Percentiles rank a stretch among this genome's conserved stretches.
Conservation (phyloP, 2,888 invertebrate genomes). For the Orchesellides sinensis region DNA sequence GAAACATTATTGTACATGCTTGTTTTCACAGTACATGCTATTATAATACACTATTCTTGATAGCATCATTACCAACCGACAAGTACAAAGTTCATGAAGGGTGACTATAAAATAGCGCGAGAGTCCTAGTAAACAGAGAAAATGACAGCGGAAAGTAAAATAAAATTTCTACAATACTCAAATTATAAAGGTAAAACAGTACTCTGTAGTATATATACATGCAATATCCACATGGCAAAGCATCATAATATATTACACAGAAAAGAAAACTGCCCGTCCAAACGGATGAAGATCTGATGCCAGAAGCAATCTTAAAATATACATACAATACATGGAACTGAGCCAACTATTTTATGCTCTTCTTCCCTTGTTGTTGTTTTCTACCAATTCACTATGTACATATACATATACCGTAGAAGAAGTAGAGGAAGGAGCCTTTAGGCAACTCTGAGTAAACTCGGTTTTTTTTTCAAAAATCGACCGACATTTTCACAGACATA, state of each 20-base stretch:
- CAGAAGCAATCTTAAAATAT: constrained; percentile 35
- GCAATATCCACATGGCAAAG: no score
- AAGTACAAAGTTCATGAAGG: background rate
- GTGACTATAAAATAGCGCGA: no score
- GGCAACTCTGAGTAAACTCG: constrained; percentile 1
- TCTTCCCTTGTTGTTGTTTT: background rate
- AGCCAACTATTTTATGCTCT: constrained; percentile 17
- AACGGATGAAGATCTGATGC: constrained; percentile 28
- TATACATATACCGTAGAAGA: background rate
- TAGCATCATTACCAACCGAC: background rate
- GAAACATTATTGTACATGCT: background rate
- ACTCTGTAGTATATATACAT: no score
- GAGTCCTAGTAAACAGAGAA: background rate
- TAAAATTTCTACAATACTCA: background rate
- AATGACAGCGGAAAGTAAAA: background rate
- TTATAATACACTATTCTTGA: background rate
- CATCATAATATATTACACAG: background rate
- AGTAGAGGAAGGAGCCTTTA: constrained; percentile 10
- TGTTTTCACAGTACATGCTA: constrained; percentile 17
- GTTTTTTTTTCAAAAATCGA: constrained; percentile 23
- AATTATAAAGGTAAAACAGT: background rate
- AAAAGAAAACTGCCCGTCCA: background rate
- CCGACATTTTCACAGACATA: constrained; percentile 27
- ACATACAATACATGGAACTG: constrained; percentile 20
- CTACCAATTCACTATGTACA: background rate